Base-by-base conservation (phyloP, 2,888 invertebrate genomes). In the Meiosimyza decipiens region DNA sequence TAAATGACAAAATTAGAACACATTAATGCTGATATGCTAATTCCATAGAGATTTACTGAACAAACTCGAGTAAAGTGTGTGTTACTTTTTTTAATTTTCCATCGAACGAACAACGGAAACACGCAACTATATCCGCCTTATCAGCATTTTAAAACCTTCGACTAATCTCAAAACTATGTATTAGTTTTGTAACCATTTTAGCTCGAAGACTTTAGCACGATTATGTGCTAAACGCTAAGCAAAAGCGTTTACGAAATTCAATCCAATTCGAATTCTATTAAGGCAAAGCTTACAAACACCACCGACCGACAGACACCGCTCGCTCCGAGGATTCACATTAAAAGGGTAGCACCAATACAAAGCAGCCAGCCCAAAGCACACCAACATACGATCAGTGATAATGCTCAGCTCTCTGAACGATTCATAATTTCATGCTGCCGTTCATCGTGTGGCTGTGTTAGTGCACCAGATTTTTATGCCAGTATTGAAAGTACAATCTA, bases 121-220 rank as follows among this genome's bases (percentile, higher is more conserved):
- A 83, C 80, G 80, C 81, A 82, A 79, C 82, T 80, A 82, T 81
- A 81, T 80, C 79, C 79, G 79, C 78, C 81, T 84, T 84, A 85
- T 84, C 83, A 82, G 77, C 73, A 64, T 49, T 62, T 65, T 64
- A 74, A 79, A 79, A 85, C 83, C 82, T 83, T 83, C 80, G 82
- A 78, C 80, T 84, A 84, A 84, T 85, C 85, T 80, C 77, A 73
- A 69, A 75, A 76, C 78, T 71, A 79, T 78, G 78, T 77, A 73
- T 74, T 75, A 77, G 74, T 77, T 77, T 77, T 77, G 73, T 79
- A 78, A 77, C 73, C 54, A 50, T 52, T 33, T 40, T 18, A 63
- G 62, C 47, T 54, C 47, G 7, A 67, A 33, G 9, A 47, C 67
- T 16, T 47, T 18, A 55, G 57, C 55, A 57, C 22, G 57, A 57